A percentile compares a stretch with the other conserved stretches of the same genome.
These are phyloP conservation scores for Camponotus floridanus DNA, from an alignment of 1,140 invertebrate species.

Conservation along the genomic window DNA sequence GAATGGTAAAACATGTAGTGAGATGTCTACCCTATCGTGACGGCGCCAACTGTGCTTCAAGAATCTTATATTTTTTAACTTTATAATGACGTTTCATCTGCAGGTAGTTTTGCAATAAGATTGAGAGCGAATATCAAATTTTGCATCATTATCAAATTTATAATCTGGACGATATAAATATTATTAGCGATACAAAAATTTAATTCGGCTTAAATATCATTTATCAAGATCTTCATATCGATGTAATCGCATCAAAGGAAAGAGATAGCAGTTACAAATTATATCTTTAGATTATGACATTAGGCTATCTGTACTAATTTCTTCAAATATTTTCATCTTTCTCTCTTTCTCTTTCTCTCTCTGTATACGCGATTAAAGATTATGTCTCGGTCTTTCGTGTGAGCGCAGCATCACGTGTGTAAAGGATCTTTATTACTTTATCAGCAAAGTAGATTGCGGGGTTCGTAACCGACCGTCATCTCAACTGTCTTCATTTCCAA, in stretches of 20 bases:
- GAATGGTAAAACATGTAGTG: slow-evolving; percentile 36
- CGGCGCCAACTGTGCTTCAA: not conserved
- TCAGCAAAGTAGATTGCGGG: slow-evolving; percentile 13
- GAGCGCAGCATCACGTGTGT: not conserved
- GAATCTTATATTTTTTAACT: not conserved
- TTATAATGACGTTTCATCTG: not conserved
- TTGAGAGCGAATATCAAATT: not conserved
- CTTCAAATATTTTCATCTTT: not conserved
- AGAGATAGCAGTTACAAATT: not conserved
- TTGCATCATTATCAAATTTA: too few species aligned
- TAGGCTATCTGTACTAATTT: not conserved
- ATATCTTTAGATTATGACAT: slow-evolving; percentile 17
- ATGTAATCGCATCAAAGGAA: not conserved
- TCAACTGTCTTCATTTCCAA: slow-evolving; percentile 33
- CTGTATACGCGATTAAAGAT: not conserved
- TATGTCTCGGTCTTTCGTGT: too few species aligned
- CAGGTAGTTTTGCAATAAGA: not conserved
- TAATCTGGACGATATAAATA: not conserved
- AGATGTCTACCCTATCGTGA: not conserved
- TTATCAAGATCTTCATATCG: slow-evolving; percentile 7
- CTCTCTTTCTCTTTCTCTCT: not conserved
- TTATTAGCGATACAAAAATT: not conserved
- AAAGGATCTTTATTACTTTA: slow-evolving; percentile 12
- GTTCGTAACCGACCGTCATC: slow-evolving; percentile 11
- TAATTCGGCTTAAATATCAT: not conserved